A percentile compares a stretch with the other conserved stretches of the same genome.
These are phyloP conservation scores for Coremacera marginata DNA, from an alignment of 2,888 invertebrate genomes.

Conservation along the genomic window DNA sequence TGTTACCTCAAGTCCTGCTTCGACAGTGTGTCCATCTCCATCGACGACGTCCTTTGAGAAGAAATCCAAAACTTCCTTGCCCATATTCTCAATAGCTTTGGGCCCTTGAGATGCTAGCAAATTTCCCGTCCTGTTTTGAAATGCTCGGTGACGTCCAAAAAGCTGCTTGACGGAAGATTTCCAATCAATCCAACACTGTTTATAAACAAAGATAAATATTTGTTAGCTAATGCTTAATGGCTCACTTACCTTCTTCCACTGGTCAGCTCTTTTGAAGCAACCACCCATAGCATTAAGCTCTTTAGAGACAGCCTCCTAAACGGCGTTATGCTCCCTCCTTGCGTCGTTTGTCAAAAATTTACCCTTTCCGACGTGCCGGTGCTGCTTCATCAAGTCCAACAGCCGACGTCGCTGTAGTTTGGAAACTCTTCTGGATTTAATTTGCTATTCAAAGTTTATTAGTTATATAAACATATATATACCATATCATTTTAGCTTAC, in stretches of 20 bases:
- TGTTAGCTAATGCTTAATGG: background rate
- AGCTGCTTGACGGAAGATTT: background rate
- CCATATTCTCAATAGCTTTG: background rate
- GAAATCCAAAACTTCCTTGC: background rate
- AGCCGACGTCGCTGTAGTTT: too few relatives aligned
- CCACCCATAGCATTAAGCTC: background rate
- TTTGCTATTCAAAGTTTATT: too few relatives aligned
- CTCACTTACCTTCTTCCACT: background rate
- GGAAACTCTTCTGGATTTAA: too few relatives aligned
- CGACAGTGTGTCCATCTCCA: background rate
- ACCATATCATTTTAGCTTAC: too few relatives aligned
- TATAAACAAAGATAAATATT: background rate
- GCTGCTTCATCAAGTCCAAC: background rate
- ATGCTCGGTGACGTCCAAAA: background rate
- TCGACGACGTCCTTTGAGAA: background rate
- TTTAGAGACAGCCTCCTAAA: background rate
- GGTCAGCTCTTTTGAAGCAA: background rate
- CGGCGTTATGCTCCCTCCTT: background rate
- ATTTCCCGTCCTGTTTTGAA: background rate
- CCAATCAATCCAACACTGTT: background rate
- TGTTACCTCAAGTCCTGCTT: too few relatives aligned
- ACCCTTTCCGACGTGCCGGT: too few relatives aligned
- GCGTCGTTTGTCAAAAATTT: too few relatives aligned
- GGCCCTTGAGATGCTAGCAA: background rate
- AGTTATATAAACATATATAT: too few relatives aligned